These are phyloP conservation scores for Pseudois nayaur DNA, from an alignment of 2,113 vertebrate species.

Conservation along the genomic window DNA sequence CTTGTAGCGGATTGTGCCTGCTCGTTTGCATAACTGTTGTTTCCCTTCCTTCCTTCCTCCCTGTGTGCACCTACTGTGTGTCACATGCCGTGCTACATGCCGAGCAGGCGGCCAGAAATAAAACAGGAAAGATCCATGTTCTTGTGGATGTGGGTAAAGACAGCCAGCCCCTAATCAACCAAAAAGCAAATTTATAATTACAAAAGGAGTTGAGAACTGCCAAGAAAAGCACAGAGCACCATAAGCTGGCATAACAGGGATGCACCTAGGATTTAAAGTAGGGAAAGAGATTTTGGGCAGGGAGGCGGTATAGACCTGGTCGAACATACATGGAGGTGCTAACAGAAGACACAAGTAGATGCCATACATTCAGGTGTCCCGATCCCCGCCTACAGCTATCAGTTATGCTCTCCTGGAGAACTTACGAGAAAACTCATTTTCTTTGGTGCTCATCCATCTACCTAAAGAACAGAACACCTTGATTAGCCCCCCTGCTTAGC, in stretches of 20 bases:
- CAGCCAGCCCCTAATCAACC: neutral
- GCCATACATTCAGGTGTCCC: neutral
- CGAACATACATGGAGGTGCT: neutral
- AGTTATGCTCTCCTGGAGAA: neutral
- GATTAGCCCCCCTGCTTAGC: neutral
- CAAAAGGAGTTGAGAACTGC: neutral
- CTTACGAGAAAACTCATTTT: neutral
- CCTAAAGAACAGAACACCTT: neutral
- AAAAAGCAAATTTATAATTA: neutral
- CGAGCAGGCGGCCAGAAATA: neutral
- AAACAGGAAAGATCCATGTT: neutral
- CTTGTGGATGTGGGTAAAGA: neutral
- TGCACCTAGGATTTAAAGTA: neutral
- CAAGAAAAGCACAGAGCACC: neutral
- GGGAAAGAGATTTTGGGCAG: neutral
- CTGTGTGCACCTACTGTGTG: neutral
- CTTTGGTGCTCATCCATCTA: neutral
- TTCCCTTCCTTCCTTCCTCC: neutral
- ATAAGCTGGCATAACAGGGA: neutral
- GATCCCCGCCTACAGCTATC: neutral
- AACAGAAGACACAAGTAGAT: too few relatives aligned
- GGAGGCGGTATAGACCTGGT: neutral
- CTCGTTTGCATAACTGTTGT: accelerated
- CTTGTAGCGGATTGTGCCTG: neutral
- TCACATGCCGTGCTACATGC: neutral